phyloP scores from a whole-genome alignment of 2,797 vertebrate genomes.

The Carcharodon carcharias region DNA sequence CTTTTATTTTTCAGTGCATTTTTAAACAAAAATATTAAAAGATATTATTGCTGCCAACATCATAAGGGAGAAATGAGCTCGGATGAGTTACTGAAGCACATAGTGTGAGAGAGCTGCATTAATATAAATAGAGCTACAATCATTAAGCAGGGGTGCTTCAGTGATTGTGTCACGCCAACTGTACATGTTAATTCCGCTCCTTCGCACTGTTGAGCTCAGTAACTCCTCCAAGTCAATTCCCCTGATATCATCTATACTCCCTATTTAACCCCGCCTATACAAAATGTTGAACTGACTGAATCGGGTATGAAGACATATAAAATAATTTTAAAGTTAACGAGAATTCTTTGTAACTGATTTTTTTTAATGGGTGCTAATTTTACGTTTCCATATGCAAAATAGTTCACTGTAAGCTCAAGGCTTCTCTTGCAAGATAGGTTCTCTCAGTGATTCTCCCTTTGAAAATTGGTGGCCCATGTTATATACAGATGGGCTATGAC shows the following conservation, averaged over 20 bases:
- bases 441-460: background rate
- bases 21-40: constrained; percentile 15
- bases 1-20: background rate
- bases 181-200: constrained; percentile 29
- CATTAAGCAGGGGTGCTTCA: constrained; percentile 32
- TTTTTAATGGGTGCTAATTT: background rate
- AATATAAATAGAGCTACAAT: constrained; percentile 36
- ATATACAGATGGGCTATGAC: background rate
- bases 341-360: constrained; percentile 7
- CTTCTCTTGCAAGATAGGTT: background rate
- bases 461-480: background rate
- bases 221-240: constrained; percentile 26
- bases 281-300: constrained; percentile 2
- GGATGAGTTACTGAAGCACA: background rate
- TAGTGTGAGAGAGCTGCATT: constrained; percentile 27
- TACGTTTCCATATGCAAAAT: background rate
- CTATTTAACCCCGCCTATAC: constrained; percentile 7
- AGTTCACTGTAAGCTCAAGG: background rate
- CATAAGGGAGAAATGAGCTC: constrained; percentile 15
- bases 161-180: constrained; percentile 30
- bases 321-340: background rate
- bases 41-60: background rate
- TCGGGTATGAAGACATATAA: background rate
- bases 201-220: constrained; percentile 19
- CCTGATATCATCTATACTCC: constrained; percentile 11